Conservation (phyloP, 37 sponge, comb jelly and placozoan genomes). For the Agelas oroides region DNA sequence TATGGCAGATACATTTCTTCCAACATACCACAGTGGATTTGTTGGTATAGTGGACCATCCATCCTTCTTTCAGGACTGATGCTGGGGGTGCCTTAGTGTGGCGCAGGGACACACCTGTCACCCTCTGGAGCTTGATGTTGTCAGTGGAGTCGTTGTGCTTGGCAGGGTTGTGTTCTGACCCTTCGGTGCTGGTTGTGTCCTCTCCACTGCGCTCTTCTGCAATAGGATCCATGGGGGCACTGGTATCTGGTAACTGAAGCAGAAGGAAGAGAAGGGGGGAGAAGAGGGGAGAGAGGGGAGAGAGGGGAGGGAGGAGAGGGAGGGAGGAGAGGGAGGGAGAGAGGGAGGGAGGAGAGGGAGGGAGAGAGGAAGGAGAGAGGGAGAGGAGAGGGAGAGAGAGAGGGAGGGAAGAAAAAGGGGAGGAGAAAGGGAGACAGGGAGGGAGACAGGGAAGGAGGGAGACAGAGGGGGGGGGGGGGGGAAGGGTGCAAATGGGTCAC, state of each 20-base stretch:
- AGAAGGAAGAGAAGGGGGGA: no score
- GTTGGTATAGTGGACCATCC: conserved; percentile 92
- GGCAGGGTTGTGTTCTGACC: conserved; percentile 57
- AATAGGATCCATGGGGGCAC: conserved; percentile 50
- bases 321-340: not conserved
- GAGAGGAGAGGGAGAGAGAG: no score
- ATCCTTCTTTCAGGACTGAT: conserved; percentile 83
- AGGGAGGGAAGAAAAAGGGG: no score
- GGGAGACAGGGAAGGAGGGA: no score
- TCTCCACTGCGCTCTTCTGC: conserved; percentile 66
- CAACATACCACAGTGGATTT: conserved; percentile 75
- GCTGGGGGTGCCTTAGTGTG: conserved; percentile 65
- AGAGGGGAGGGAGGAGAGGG: not conserved
- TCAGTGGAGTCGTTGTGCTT: conserved; percentile 33
- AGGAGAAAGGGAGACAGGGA: no score
- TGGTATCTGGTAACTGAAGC: not conserved
- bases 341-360: not conserved
- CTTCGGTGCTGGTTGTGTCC: conserved; percentile 64
- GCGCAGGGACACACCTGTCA: conserved; percentile 70
- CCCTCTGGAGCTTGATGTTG: conserved; percentile 66
- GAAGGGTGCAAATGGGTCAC: no score
- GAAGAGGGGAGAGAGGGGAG: no score
- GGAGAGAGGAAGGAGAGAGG: not conserved
- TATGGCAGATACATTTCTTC: no score
- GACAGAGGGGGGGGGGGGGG: no score